Base-by-base conservation (phyloP, 2,797 vertebrate genomes). In the Urosaurus nigricauda region DNA sequence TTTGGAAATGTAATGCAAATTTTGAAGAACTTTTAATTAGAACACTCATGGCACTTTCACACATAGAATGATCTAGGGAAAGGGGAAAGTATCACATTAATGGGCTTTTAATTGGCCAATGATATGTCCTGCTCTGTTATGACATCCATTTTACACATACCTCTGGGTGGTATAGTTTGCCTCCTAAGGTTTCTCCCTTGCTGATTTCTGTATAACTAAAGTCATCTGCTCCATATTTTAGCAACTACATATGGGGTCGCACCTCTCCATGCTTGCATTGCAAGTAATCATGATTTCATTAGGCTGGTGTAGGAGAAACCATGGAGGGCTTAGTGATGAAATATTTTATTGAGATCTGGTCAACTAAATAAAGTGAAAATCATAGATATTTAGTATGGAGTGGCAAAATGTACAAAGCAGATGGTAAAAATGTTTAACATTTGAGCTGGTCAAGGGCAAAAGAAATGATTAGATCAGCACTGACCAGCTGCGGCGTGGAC, bases 1-100 rank as follows among this genome's bases (percentile, higher is more conserved):
- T 60, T 88, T 91, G 81, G 91, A 90, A 94, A 79, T 88, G 80
- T 51, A 77, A 63, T 87, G 79, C 81, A 93, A 93, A 94, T 85
- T 89, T 93, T 58, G 87, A 89, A 86, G 90, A 92, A 90, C 85
- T 87, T 87, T 86, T 78, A 86, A 86, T 86, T 47, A 47, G 73
- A 65, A 63, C 17, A 63, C 60, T 60, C 29, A 7, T 60, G 81
- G 70, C 4, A 7, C 58, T 87, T 74, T 60, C 81, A 84, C 87
- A 58, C 75, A 47, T 82, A 53, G 0, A 11, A 47, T 35, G 79
- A 63, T 65, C 26, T 17, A 86, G n/a, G 5, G 21, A n/a, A 78
- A 78, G 24, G 58, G 29, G 32, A 63, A 4, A 86, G 65, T 53
- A 56, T 47, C 40, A 84, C 68, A 35, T 5, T 24, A 84, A 84